Percentiles rank a stretch among this genome's conserved stretches.
phyloP scores from a whole-genome alignment of 2,888 invertebrate species.

The Cephus sareptanus region DNA sequence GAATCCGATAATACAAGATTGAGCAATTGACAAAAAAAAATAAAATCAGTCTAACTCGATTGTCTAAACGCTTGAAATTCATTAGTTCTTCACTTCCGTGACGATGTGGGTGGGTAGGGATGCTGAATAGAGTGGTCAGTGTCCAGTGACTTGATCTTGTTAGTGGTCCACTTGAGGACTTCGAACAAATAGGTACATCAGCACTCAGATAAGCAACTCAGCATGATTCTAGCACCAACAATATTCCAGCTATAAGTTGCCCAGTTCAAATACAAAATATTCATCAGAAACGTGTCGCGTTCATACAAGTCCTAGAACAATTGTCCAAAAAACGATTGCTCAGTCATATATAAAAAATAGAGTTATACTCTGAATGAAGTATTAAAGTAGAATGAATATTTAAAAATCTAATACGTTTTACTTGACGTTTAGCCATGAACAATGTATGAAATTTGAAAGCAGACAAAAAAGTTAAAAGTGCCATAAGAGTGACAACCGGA shows the following conservation, averaged over 20 bases:
- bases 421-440: not conserved
- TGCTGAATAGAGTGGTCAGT: not conserved
- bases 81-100: not conserved
- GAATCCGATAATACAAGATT: not conserved
- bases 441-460: not conserved
- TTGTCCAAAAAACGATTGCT: not conserved
- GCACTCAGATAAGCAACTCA: not conserved
- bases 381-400: too few relatives aligned
- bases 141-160: not conserved
- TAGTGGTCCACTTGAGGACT: not conserved
- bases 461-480: slow-evolving; percentile 2
- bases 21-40: not conserved
- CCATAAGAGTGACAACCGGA: not conserved
- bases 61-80: not conserved
- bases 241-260: not conserved
- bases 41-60: not conserved
- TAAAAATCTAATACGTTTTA: too few relatives aligned
- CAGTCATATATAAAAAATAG: not conserved
- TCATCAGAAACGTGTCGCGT: not conserved
- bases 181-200: not conserved
- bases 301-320: not conserved
- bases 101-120: not conserved
- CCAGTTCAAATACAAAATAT: not conserved
- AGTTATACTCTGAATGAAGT: not conserved
- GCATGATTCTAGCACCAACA: not conserved